Base-by-base conservation (phyloP, 2,113 vertebrate species). In the Ceyx cyanopectus region DNA sequence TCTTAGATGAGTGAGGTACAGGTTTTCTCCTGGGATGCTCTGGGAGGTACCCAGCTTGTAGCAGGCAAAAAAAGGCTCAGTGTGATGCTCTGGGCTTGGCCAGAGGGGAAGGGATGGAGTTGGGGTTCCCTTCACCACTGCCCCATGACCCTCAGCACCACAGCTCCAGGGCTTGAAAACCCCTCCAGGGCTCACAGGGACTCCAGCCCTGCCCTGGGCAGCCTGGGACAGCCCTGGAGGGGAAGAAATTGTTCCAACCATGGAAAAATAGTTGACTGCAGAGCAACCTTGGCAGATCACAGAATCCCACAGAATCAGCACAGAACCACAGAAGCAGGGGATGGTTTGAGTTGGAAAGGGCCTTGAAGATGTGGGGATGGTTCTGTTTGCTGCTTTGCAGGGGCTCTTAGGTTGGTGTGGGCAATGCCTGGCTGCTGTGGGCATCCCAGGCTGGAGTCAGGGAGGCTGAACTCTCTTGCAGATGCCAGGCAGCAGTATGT, bases 1-100 rank as follows among this genome's bases (percentile, higher is more conserved):
- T 51, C 45, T 43, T 23, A n/a, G 30, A 14, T 1, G 2, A 1
- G 0, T 4, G 51, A 61, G 32, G 7, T 22, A 9, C 13, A 30
- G 14, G 1, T 34, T 73, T 65, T 23, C 23, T 76, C 12, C 29
- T 21, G 70, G 75, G 81, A 16, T 62, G 24, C 51, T 43, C 40
- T 7, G 13, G 46, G 43, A 75, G 12, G 10, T 46, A 57, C 43
- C 66, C 26, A 34, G 16, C 10, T 22, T 18, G 67, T 21, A 15
- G 51, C n/a, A 29, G 37, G 66, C 17, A 21, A 37, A 18, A 18
- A 46, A 1, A 45, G 45, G 53, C 46, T 34, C 27, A 0, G 4
- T 4, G 0, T 15, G 27, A 16, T 10, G 32, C 54, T 6, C 29
- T 10, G 61, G 29, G 48, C 61, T 81, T 40, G 56, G 76, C 16